phyloP scores from a whole-genome alignment of 2,113 vertebrate genomes.

The Nipponia nippon region DNA sequence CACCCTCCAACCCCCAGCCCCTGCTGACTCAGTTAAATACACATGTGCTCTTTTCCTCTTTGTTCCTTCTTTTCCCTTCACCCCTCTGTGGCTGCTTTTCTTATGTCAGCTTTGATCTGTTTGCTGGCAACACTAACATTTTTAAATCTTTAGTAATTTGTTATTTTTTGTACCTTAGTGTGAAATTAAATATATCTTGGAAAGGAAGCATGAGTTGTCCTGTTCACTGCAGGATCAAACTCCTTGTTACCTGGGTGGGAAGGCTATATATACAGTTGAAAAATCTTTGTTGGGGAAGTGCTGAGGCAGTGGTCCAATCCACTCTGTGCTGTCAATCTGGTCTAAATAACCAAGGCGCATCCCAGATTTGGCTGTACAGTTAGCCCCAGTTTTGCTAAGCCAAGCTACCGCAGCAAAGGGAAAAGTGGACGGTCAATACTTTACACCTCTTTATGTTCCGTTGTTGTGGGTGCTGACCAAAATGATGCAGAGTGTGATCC shows the following conservation, averaged over 20 bases:
- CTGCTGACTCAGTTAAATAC: conserved; percentile 13
- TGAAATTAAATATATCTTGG: background rate
- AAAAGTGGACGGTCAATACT: background rate
- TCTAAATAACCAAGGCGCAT: background rate
- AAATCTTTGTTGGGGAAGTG: background rate
- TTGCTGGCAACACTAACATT: conserved; percentile 1
- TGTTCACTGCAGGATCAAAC: background rate
- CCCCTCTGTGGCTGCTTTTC: background rate
- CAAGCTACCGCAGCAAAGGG: background rate
- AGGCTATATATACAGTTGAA: background rate
- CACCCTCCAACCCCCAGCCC: background rate
- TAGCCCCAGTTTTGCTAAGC: background rate
- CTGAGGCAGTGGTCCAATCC: background rate
- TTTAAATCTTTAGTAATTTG: background rate
- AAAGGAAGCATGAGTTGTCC: background rate
- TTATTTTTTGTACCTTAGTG: background rate
- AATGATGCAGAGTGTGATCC: background rate
- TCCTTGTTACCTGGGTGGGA: background rate
- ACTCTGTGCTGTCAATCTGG: background rate
- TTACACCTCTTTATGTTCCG: background rate
- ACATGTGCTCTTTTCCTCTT: background rate
- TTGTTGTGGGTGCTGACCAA: background rate
- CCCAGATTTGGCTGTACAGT: background rate
- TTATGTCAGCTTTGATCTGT: background rate
- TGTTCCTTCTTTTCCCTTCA: background rate